Conservation (phyloP, 2,888 invertebrate genomes). For the Lithodes maja region DNA sequence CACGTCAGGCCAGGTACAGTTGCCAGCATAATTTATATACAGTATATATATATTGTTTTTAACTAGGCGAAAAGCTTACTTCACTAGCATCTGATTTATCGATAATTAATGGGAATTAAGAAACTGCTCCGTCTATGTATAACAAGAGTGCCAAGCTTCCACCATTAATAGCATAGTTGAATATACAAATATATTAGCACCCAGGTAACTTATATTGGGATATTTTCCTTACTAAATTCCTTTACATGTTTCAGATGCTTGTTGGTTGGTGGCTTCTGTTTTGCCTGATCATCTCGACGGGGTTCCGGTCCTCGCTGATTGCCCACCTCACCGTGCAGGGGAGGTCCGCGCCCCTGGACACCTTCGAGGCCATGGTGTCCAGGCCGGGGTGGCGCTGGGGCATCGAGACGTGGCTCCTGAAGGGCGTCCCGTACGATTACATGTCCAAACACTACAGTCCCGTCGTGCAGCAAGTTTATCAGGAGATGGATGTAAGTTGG, state of each 20-base stretch:
- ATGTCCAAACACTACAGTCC: constrained; percentile 18
- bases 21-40: too few species aligned
- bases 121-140: too few species aligned
- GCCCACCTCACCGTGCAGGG: constrained; percentile 71
- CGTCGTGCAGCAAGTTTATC: constrained; percentile 3
- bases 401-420: constrained; percentile 11
- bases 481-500: constrained; percentile 15
- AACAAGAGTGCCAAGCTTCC: too few species aligned
- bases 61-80: too few species aligned
- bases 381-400: constrained; percentile 49
- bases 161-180: too few species aligned
- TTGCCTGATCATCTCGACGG: constrained; percentile 53
- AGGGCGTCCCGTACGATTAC: constrained; percentile 18
- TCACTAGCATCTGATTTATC: too few species aligned
- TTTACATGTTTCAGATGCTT: constrained; percentile 25
- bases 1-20: background rate
- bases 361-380: constrained; percentile 63
- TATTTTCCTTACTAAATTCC: too few species aligned
- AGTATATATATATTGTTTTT: too few species aligned
- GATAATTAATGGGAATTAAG: too few species aligned
- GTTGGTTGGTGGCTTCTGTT: constrained; percentile 44
- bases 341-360: constrained; percentile 71
- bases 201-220: too few species aligned
- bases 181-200: too few species aligned
- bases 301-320: constrained; percentile 63